phyloP scores from a whole-genome alignment of 2,113 vertebrate species.

The Antechinus stuartii region DNA sequence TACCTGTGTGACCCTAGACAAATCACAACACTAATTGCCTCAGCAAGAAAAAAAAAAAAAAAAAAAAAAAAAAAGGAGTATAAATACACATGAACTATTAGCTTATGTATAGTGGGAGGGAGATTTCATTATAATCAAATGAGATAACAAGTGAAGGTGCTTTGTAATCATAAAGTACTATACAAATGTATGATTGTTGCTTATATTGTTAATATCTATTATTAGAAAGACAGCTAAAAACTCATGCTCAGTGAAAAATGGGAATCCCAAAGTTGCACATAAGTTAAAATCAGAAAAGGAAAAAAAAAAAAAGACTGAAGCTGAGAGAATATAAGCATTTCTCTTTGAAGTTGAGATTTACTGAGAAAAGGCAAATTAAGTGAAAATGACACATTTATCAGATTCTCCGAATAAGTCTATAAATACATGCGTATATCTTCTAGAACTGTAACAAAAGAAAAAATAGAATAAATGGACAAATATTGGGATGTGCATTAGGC shows the following conservation, averaged over 20 bases:
- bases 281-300: neutral
- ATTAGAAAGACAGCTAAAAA: neutral
- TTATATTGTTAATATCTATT: neutral
- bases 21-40: too few species aligned
- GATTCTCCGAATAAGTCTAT: neutral
- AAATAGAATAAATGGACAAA: neutral
- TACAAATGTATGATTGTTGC: neutral
- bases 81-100: neutral
- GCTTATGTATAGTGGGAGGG: neutral
- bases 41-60: too few species aligned
- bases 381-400: neutral
- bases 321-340: neutral
- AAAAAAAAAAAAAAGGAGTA: too few species aligned
- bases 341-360: neutral
- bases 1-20: too few species aligned
- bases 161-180: neutral
- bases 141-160: neutral
- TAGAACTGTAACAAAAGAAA: neutral
- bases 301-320: neutral
- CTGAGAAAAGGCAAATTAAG: neutral
- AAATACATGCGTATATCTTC: neutral
- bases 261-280: neutral
- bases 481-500: neutral
- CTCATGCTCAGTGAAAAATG: neutral
- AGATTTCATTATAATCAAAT: neutral